These are phyloP conservation scores for Aptenodytes forsteri DNA, from an alignment of 2,113 vertebrate genomes.

Conservation along the genomic window DNA sequence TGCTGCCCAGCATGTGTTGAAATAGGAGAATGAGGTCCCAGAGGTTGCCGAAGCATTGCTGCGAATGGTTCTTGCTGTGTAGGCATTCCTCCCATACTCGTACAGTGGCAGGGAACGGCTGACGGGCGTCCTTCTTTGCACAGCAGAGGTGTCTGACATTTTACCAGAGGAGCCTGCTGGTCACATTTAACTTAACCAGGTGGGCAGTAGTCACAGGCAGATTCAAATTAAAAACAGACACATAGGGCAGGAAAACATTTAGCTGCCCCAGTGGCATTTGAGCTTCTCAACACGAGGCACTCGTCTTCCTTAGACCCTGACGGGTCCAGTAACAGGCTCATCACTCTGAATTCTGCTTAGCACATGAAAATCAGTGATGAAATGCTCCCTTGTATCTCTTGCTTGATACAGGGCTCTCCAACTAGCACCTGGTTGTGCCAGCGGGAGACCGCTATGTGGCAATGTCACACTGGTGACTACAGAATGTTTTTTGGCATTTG, in stretches of 20 bases:
- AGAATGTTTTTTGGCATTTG: rapidly evolving
- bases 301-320: not conserved
- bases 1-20: not conserved
- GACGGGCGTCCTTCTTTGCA: rapidly evolving
- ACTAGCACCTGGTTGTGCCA: not conserved
- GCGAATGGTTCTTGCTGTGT: not conserved
- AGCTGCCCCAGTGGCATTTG: not conserved
- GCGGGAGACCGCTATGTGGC: rapidly evolving
- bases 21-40: not conserved
- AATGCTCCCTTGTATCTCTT: not conserved
- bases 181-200: not conserved
- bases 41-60: not conserved
- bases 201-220: not conserved
- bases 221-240: not conserved
- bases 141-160: not conserved
- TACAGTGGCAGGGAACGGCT: rapidly evolving
- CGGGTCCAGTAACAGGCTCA: too few species aligned
- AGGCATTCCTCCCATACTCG: rapidly evolving
- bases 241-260: not conserved
- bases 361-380: not conserved
- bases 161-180: not conserved
- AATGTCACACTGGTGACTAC: not conserved
- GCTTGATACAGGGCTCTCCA: not conserved
- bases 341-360: not conserved
- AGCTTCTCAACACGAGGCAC: not conserved